phyloP scores from a whole-genome alignment of 2,888 invertebrate genomes.

The Toxonevra muliebris region DNA sequence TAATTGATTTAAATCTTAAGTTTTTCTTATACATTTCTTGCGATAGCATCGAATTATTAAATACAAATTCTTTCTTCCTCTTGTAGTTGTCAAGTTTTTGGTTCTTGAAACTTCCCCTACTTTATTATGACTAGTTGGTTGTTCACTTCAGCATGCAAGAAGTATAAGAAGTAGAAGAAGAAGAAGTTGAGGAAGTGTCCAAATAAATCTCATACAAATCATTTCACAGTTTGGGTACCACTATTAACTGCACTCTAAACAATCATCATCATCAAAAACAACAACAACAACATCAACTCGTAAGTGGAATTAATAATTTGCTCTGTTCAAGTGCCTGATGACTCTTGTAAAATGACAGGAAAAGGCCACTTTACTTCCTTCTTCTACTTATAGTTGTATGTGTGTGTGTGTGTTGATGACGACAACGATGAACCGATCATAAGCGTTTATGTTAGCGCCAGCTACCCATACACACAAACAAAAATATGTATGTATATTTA shows the following conservation, averaged over 20 bases:
- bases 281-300: constrained; percentile 40
- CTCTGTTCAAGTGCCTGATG: constrained; percentile 38
- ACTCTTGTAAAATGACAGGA: constrained; percentile 43
- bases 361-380: constrained; percentile 45
- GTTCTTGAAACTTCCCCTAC: no score
- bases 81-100: no score
- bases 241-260: constrained; percentile 20
- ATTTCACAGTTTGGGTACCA: constrained; percentile 27
- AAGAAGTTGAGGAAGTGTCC: constrained; percentile 13
- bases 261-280: constrained; percentile 24
- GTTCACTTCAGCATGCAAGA: no score
- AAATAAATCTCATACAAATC: constrained; percentile 21
- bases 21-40: no score
- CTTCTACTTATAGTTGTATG: neutral
- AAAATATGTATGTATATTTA: no score
- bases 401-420: neutral
- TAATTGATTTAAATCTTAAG: no score
- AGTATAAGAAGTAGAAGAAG: no score
- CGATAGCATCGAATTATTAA: no score
- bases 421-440: neutral
- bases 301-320: constrained; percentile 44
- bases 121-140: no score
- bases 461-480: no score
- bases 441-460: neutral
- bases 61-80: no score